Percentiles rank a stretch among this genome's conserved stretches.
These are phyloP conservation scores for Dasysyrphus albostriatus DNA, from an alignment of 2,888 invertebrate genomes.

Conservation along the genomic window DNA sequence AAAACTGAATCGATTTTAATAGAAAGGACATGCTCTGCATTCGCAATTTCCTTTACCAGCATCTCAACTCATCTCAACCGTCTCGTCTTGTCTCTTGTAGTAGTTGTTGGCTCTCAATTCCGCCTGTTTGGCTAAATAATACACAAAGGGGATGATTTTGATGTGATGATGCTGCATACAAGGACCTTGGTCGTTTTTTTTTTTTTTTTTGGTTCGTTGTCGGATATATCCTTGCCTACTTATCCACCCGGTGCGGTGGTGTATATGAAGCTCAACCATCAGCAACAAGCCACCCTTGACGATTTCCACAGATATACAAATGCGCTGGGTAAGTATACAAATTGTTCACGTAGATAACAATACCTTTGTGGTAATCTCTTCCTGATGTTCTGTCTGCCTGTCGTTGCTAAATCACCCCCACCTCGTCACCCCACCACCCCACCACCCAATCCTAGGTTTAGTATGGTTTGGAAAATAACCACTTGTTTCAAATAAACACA, in stretches of 20 bases:
- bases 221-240: slow-evolving; percentile 13
- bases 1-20: slow-evolving; percentile 76
- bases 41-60: slow-evolving; percentile 74
- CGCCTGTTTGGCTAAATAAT: slow-evolving; percentile 47
- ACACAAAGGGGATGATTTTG: slow-evolving; percentile 65
- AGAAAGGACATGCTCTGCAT: slow-evolving; percentile 78
- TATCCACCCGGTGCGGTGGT: slow-evolving; percentile 18
- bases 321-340: slow-evolving; percentile 69
- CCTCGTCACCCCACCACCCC: slow-evolving; percentile 33
- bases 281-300: slow-evolving; percentile 56
- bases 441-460: not conserved
- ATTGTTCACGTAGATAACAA: slow-evolving; percentile 75
- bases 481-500: slow-evolving; percentile 76
- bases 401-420: slow-evolving; percentile 25
- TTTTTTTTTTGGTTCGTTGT: slow-evolving; percentile 4
- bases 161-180: slow-evolving; percentile 67
- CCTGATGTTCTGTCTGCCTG: slow-evolving; percentile 66
- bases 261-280: slow-evolving; percentile 35
- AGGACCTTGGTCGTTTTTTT: slow-evolving; percentile 70
- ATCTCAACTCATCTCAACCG: slow-evolving; percentile 27
- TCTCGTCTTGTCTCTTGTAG: slow-evolving; percentile 53
- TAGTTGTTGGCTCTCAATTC: slow-evolving; percentile 38
- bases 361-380: slow-evolving; percentile 75
- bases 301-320: slow-evolving; percentile 16
- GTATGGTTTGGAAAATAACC: slow-evolving; percentile 55